Percentiles rank a stretch among this genome's conserved stretches.
Evolutionary conservation across 2,797 vertebrate species (phyloP).

Genomic region (Anguilla obscura): DNA sequence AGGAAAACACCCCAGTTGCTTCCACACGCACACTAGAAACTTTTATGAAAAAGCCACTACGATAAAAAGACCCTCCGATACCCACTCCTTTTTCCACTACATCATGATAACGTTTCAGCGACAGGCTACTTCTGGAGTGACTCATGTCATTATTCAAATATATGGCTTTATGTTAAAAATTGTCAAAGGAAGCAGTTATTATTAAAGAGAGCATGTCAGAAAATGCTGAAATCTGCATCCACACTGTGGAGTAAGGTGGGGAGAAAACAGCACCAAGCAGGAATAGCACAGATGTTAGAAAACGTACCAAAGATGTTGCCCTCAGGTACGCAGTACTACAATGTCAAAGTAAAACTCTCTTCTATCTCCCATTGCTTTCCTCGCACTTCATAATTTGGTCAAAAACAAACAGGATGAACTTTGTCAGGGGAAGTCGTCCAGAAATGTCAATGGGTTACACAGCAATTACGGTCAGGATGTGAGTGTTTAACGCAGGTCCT

Average conservation of each 20-base stretch:
- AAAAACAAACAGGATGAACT: constrained; percentile 14
- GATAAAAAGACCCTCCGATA: neutral
- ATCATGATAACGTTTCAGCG: neutral
- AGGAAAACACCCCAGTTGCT: neutral
- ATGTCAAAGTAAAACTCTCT: neutral
- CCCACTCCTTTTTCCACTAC: neutral
- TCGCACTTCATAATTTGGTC: neutral
- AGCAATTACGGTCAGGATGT: neutral
- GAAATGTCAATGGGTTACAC: neutral
- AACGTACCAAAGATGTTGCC: neutral
- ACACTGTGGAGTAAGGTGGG: neutral
- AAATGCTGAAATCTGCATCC: neutral
- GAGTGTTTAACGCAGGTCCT: neutral
- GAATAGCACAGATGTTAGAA: neutral
- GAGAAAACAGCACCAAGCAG: neutral
- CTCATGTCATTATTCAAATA: neutral
- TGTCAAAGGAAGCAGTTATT: neutral
- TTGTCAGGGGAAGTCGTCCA: neutral
- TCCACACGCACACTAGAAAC: neutral
- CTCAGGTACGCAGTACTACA: neutral
- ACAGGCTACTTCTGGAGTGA: neutral
- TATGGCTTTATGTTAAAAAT: neutral
- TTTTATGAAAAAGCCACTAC: neutral
- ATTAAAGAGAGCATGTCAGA: neutral
- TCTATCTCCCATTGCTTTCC: neutral